Conservation (phyloP, 2,113 vertebrate species). For the Pleuronectes platessa region DNA sequence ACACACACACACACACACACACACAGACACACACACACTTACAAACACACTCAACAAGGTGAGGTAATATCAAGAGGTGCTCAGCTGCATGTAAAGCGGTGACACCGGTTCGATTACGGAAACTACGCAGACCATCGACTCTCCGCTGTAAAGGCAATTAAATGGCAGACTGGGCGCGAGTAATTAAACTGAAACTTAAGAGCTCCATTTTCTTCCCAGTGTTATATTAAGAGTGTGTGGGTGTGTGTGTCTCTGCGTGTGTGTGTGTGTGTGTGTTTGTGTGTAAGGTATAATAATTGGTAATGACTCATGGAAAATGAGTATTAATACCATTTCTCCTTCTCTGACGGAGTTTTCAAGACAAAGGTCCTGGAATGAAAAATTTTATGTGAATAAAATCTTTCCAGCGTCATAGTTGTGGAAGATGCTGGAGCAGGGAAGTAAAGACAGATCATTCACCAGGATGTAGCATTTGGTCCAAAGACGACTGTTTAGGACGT, state of each 20-base stretch:
- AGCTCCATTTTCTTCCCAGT: conserved; percentile 23
- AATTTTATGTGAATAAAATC: conserved; percentile 18
- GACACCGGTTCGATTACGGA: conserved; percentile 39
- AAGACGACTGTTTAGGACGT: background rate
- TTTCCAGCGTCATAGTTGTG: background rate
- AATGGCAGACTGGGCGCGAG: conserved; percentile 35
- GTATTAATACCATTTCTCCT: background rate
- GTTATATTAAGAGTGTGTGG: conserved; percentile 30
- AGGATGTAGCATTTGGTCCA: background rate
- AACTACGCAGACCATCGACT: conserved; percentile 34
- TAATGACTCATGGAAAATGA: conserved; percentile 24
- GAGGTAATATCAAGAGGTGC: conserved; percentile 24
- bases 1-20: conserved; percentile 13
- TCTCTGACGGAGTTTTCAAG: conserved; percentile 12
- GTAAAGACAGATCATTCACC: no score
- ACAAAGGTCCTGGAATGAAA: background rate
- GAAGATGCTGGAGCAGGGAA: no score
- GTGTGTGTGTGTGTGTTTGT: background rate
- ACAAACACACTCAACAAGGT: background rate
- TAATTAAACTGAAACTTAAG: conserved; percentile 58
- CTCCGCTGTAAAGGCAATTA: conserved; percentile 47
- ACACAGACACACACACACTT: conserved; percentile 17
- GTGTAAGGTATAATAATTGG: conserved; percentile 35
- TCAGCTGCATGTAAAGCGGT: conserved; percentile 17
- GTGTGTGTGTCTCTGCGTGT: background rate